Base-by-base conservation (phyloP, 2,888 invertebrate species). In the Coleophora deauratella region DNA sequence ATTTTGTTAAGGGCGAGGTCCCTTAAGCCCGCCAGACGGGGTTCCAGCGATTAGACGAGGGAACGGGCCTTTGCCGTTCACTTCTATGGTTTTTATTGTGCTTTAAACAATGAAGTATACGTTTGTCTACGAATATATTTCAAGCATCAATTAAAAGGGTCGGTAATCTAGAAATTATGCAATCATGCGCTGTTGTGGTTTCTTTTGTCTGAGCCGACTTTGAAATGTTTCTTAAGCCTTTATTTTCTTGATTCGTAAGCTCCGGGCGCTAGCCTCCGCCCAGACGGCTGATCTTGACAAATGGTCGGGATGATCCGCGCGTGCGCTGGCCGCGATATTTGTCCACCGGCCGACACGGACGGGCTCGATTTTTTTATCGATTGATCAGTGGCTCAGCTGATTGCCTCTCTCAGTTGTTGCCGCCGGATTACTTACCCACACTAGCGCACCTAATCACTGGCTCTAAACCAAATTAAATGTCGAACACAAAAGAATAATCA, bases 381-480 rank as follows among this genome's bases (percentile, higher is more conserved):
- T 81, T 73, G 79, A 81, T 82, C 81, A 72, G 66, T 54, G 63
- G 78, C 77, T 80, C 78, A 82, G 73, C 81, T 84, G 84, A 84
- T 85, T 84, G 82, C 75, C 59, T 60, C 69, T 64, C 76, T 81
- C 63, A 81, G 79, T 81, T 76, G 79, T 72, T 72, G 77, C 82
- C 84, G 84, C 55, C 79, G 66, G 80, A 80, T 80, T 78, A 77
- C 68, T 39, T 42, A 50, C 50, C 44, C 56, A 53, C 60, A 50
- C 50, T 28, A 21, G 21, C 43, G 33, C 44, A 52, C 37, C 41
- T 38, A 28, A 34, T 31, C 21, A 21, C 21, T 21, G 21, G 21
- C 21, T 40, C 40, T 62, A 59, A 57, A 52, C 58, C 59, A 68
- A 71, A 74, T 72, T 72, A 71, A 70, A 45, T 70, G 59, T 67